phyloP scores from a whole-genome alignment of 2,113 vertebrate species.

The Tiliqua scincoides region DNA sequence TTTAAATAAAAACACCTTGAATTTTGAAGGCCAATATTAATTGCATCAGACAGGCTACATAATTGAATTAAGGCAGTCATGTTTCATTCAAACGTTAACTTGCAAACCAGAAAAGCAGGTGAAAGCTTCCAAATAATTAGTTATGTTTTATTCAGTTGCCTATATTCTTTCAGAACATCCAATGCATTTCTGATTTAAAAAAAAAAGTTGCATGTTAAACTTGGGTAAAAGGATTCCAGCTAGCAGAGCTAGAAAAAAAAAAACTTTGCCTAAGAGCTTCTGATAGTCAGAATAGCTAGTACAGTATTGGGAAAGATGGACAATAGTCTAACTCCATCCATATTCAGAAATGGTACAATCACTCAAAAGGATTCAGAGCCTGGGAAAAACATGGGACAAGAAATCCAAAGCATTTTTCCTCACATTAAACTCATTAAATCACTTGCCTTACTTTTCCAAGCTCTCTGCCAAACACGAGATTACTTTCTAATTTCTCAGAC shows the following conservation, averaged over 20 bases:
- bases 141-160: slow-evolving; percentile 12
- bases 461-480: no score
- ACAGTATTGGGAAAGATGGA: no score
- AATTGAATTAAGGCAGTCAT: background rate
- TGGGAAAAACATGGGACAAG: no score
- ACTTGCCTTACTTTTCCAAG: no score
- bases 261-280: background rate
- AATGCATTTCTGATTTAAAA: background rate
- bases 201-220: background rate
- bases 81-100: background rate
- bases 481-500: no score
- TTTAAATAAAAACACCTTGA: background rate
- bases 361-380: background rate
- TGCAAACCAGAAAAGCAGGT: background rate
- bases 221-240: background rate
- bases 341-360: background rate
- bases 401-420: no score
- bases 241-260: background rate
- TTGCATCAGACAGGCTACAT: background rate
- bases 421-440: no score
- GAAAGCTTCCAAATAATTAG: background rate
- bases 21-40: slow-evolving; percentile 6
- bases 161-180: background rate
- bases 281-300: background rate
- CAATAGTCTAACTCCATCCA: no score